phyloP scores from a whole-genome alignment of 2,113 vertebrate genomes.

The Oryzias woworae region DNA sequence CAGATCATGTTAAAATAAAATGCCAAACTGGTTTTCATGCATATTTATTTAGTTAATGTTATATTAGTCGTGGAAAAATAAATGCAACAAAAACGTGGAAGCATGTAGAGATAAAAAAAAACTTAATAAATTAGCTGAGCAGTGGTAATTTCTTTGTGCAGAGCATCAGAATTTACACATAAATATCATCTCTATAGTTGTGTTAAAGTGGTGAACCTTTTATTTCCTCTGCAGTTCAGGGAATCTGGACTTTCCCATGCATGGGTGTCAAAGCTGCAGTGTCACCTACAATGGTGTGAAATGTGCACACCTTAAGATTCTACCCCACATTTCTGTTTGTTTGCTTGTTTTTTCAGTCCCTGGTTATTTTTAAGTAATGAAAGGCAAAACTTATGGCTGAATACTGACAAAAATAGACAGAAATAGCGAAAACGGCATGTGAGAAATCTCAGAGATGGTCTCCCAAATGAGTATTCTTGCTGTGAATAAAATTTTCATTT shows the following conservation, averaged over 20 bases:
- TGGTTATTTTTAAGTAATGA: too few relatives aligned
- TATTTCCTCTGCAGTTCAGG: conserved; percentile 32
- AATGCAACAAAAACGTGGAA: neutral
- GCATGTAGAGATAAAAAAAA: too few relatives aligned
- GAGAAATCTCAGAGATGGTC: too few relatives aligned
- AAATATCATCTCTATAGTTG: neutral
- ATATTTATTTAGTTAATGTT: neutral
- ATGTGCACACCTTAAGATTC: conserved; percentile 28
- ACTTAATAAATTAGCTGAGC: too few relatives aligned
- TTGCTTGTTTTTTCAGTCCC: too few relatives aligned
- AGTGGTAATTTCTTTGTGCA: neutral
- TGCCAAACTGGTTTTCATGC: neutral
- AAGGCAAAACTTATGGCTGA: too few relatives aligned
- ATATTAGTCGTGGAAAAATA: neutral
- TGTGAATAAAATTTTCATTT: too few relatives aligned
- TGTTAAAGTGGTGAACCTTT: conserved; percentile 1
- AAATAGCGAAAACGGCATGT: too few relatives aligned
- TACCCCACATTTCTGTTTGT: too few relatives aligned
- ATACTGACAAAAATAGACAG: too few relatives aligned
- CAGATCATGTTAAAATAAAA: neutral
- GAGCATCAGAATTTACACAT: neutral
- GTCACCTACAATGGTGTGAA: conserved; percentile 59
- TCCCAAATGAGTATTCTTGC: too few relatives aligned
- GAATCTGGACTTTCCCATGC: conserved; percentile 53
- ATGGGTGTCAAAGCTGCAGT: conserved; percentile 42